These are phyloP conservation scores for Drosophila hamatofila DNA, from an alignment of 2,888 invertebrate species.

Conservation along the genomic window DNA sequence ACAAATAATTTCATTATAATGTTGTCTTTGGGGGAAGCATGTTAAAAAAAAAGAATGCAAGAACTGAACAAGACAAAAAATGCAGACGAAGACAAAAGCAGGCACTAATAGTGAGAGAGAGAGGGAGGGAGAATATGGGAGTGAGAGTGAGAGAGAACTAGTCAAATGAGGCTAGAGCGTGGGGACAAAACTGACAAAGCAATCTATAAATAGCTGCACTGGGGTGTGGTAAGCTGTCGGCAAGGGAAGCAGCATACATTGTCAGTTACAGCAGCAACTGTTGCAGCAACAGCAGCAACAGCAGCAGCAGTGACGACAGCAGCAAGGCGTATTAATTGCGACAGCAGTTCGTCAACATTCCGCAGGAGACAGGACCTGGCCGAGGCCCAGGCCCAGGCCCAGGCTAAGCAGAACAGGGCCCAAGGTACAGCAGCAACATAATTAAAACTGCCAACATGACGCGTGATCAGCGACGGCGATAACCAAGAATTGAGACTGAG, in stretches of 20 bases:
- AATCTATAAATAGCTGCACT: conserved; percentile 68
- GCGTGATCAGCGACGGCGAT: conserved; percentile 77
- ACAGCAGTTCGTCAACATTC: conserved; percentile 78
- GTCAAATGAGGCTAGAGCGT: conserved; percentile 37
- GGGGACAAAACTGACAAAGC: conserved; percentile 67
- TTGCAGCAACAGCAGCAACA: conserved; percentile 52
- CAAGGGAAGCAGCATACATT: conserved; percentile 35
- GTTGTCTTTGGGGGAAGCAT: conserved; percentile 37
- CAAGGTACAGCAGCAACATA: conserved; percentile 60
- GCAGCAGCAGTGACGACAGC: conserved; percentile 55
- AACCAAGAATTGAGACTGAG: conserved; percentile 49
- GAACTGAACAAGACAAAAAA: conserved; percentile 12
- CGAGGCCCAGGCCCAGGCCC: conserved; percentile 2
- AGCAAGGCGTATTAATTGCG: conserved; percentile 75
- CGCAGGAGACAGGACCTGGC: conserved; percentile 42
- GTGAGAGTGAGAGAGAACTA: background rate
- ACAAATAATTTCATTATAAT: conserved; percentile 79
- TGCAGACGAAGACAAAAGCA: conserved; percentile 13
- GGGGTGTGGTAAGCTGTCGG: conserved; percentile 26
- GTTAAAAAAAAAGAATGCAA: conserved; percentile 22
- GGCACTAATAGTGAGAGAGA: background rate
- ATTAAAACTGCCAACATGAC: conserved; percentile 79
- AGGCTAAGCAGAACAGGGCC: background rate
- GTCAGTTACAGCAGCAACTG: conserved; percentile 59
- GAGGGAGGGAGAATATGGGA: background rate